Evolutionary conservation across 2,888 invertebrate genomes (phyloP).

Genomic region (Cryptocephalus primarius): DNA sequence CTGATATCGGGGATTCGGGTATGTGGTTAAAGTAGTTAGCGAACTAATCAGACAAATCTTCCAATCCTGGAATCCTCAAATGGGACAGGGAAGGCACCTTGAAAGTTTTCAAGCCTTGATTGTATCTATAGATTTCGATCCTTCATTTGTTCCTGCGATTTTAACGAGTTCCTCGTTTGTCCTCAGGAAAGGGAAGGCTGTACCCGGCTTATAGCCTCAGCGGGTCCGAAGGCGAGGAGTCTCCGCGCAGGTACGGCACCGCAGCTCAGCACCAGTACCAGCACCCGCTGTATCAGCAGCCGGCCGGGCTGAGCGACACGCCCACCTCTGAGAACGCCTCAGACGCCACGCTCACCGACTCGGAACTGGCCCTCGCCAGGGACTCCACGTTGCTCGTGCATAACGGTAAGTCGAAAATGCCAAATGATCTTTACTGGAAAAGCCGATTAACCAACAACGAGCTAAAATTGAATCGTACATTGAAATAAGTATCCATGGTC

Average conservation of each 20-base stretch:
- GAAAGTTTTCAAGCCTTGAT: too few relatives aligned
- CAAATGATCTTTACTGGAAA: not conserved
- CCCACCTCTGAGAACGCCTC: slow-evolving; percentile 78
- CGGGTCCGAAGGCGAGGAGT: slow-evolving; percentile 63
- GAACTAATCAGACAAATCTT: too few relatives aligned
- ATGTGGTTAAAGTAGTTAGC: too few relatives aligned
- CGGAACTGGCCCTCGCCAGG: slow-evolving; percentile 70
- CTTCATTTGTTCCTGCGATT: too few relatives aligned
- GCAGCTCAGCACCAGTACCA: slow-evolving; percentile 38
- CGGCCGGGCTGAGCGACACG: slow-evolving; percentile 58
- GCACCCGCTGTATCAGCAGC: slow-evolving; percentile 40
- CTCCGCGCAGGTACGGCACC: slow-evolving; percentile 44
- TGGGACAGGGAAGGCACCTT: too few relatives aligned
- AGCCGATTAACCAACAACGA: not conserved
- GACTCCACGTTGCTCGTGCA: slow-evolving; percentile 73
- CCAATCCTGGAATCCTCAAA: too few relatives aligned
- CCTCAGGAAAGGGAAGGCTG: slow-evolving; percentile 65
- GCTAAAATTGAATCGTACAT: not conserved
- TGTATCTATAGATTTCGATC: too few relatives aligned
- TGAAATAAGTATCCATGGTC: too few relatives aligned
- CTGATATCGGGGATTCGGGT: too few relatives aligned
- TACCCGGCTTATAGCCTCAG: slow-evolving; percentile 73
- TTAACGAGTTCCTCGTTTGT: too few relatives aligned
- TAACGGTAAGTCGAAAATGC: slow-evolving; percentile 60
- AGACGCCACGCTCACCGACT: slow-evolving; percentile 75